Percentiles rank a stretch among this genome's conserved stretches.
Conservation (phyloP, 2,797 vertebrate genomes). For the Semotilus atromaculatus region DNA sequence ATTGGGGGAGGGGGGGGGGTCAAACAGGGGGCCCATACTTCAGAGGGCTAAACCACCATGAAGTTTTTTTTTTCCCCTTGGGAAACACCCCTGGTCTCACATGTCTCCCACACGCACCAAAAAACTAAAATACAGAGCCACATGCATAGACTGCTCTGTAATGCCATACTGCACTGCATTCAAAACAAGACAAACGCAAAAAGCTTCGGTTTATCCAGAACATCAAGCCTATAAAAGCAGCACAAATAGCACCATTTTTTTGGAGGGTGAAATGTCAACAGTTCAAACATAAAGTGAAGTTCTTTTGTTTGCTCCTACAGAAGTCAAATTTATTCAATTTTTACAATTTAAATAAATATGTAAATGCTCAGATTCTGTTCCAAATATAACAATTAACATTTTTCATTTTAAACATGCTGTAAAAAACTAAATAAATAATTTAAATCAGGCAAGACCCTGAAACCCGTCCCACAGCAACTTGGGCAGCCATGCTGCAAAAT, state of each 20-base stretch:
- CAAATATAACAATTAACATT: not conserved
- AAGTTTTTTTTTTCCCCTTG: not conserved
- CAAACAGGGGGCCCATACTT: constrained; percentile 52
- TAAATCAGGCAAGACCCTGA: not conserved
- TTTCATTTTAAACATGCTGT: not conserved
- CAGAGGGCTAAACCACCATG: constrained; percentile 44
- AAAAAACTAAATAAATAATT: not conserved
- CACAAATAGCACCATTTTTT: not conserved
- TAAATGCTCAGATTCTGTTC: not conserved
- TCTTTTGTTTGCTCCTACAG: not conserved
- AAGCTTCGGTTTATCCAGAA: not conserved
- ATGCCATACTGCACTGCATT: not conserved
- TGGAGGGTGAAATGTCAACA: not conserved
- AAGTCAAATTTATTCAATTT: not conserved
- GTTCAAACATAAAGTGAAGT: not conserved
- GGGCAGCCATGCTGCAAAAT: constrained; percentile 35
- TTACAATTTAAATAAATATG: not conserved
- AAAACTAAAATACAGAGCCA: not conserved
- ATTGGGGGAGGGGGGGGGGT: not conserved
- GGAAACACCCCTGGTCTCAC: constrained; percentile 34
- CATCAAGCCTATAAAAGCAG: not conserved
- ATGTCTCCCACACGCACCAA: constrained; percentile 4
- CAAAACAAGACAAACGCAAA: constrained; percentile 6
- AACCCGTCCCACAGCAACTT: not conserved
- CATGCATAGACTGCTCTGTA: not conserved